Percentiles rank a stretch among this genome's conserved stretches.
Conservation (phyloP, 2,797 vertebrate genomes). For the Oreochromis mossambicus region DNA sequence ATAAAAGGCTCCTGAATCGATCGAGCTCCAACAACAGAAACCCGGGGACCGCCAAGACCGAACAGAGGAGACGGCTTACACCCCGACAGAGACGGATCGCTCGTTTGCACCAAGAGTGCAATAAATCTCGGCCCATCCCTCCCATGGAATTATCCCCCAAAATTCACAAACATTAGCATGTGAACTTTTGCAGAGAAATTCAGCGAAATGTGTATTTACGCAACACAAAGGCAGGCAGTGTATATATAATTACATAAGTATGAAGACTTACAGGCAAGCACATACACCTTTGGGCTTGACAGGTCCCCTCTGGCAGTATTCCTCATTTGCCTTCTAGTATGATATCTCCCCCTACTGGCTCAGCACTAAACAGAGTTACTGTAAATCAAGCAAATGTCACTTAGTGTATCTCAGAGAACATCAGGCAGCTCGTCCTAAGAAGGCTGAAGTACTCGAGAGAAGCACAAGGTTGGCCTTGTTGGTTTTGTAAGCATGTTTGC, state of each 20-base stretch:
- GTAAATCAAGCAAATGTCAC: background rate
- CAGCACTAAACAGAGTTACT: background rate
- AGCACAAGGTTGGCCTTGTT: background rate
- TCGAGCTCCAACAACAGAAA: constrained; percentile 10
- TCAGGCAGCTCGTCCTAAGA: background rate
- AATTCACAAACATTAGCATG: constrained; percentile 8
- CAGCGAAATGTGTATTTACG: background rate
- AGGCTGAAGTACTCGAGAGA: background rate
- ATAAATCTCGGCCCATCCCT: constrained; percentile 24
- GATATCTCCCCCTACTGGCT: constrained; percentile 61
- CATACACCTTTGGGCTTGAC: background rate
- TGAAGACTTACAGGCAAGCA: background rate
- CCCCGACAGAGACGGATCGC: constrained; percentile 13
- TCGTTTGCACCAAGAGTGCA: constrained; percentile 1
- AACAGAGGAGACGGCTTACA: constrained; percentile 1
- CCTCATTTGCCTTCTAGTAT: constrained; percentile 26
- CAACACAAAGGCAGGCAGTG: background rate
- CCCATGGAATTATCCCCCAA: constrained; percentile 5
- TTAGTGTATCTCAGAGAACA: background rate
- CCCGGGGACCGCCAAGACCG: background rate
- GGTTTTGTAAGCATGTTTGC: constrained; percentile 7
- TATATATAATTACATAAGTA: constrained; percentile 1
- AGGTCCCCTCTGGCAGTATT: background rate
- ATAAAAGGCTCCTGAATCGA: constrained; percentile 26
- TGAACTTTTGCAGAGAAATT: background rate